Evolutionary conservation across 2,888 invertebrate genomes (phyloP).

Genomic region (Parascotia fuliginaria): DNA sequence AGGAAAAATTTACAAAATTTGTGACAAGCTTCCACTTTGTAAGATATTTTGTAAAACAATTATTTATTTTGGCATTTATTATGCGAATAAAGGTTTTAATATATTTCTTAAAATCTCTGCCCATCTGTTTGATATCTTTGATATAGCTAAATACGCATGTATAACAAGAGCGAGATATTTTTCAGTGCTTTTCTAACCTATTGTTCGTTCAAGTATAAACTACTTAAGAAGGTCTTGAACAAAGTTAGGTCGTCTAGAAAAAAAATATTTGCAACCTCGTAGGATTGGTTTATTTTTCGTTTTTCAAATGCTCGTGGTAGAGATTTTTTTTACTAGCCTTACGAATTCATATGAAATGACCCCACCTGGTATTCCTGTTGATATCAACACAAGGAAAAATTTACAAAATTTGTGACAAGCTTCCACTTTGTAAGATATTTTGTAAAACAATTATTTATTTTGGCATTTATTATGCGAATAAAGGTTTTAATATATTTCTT

Average conservation of each 20-base stretch:
- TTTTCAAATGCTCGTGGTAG: background rate
- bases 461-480: slow-evolving; percentile 6
- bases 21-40: slow-evolving; percentile 27
- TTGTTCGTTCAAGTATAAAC: no score
- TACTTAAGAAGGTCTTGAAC: background rate
- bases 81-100: slow-evolving; percentile 3
- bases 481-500: background rate
- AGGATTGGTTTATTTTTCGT: slow-evolving; percentile 1
- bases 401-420: slow-evolving; percentile 33
- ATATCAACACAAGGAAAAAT: slow-evolving; percentile 43
- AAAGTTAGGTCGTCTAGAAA: background rate
- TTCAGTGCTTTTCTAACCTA: no score
- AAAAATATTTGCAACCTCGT: slow-evolving; percentile 4
- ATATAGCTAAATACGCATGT: background rate
- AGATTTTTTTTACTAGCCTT: no score
- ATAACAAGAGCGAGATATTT: no score
- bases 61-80: slow-evolving; percentile 7
- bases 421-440: slow-evolving; percentile 21
- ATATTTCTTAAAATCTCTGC: background rate
- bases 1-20: slow-evolving; percentile 38
- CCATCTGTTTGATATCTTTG: background rate
- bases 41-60: slow-evolving; percentile 12
- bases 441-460: slow-evolving; percentile 11
- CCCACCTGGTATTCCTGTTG: slow-evolving; percentile 46
- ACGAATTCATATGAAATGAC: slow-evolving; percentile 52